phyloP scores from a whole-genome alignment of 2,797 vertebrate genomes.

The Saguinus oedipus region DNA sequence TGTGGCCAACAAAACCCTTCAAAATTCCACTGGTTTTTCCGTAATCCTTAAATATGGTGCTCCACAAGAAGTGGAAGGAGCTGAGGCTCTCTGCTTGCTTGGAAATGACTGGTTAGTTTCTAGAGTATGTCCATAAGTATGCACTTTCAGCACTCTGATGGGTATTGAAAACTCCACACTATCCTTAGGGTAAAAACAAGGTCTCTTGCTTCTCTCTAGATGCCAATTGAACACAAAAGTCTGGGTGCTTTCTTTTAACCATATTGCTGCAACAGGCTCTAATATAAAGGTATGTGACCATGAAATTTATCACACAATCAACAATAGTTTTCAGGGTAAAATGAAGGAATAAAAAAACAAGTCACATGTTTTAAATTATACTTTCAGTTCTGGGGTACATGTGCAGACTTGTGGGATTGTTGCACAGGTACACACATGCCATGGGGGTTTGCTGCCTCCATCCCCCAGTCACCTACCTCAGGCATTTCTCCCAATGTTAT shows the following conservation, averaged over 20 bases:
- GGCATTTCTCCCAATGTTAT: too few relatives aligned
- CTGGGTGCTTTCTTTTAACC: background rate
- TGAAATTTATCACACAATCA: background rate
- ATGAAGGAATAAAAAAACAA: background rate
- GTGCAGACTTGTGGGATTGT: too few relatives aligned
- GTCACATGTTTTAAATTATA: background rate
- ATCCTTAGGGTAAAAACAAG: too few relatives aligned
- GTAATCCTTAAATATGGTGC: too few relatives aligned
- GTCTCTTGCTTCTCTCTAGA: background rate
- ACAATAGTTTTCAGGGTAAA: background rate
- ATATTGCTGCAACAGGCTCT: background rate
- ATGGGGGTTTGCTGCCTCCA: too few relatives aligned
- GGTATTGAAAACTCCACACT: background rate
- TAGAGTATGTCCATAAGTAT: fast-evolving
- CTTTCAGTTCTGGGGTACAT: too few relatives aligned
- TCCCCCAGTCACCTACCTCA: too few relatives aligned
- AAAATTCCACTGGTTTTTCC: background rate
- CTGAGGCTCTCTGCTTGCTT: background rate
- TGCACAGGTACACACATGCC: too few relatives aligned
- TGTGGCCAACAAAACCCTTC: background rate
- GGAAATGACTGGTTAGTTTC: background rate
- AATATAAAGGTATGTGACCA: fast-evolving
- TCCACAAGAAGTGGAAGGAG: background rate
- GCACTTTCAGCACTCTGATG: background rate
- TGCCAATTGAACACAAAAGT: background rate